A percentile compares a stretch with the other conserved stretches of the same genome.
Evolutionary conservation across 2,797 vertebrate species (phyloP).

Genomic region (Philypnodon macrostomus): DNA sequence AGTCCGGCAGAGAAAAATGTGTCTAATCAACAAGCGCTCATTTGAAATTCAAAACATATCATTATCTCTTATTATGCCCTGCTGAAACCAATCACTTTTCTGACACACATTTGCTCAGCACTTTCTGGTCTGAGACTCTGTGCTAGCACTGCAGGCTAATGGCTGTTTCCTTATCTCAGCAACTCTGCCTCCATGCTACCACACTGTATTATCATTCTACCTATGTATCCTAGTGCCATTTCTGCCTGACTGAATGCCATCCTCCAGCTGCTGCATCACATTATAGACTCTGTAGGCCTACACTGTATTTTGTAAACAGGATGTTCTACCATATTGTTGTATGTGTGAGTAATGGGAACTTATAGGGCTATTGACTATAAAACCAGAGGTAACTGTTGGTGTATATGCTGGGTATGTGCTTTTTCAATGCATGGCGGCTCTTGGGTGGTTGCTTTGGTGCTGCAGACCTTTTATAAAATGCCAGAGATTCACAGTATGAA

Average conservation of each 20-base stretch:
- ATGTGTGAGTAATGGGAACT: slow-evolving; percentile 15
- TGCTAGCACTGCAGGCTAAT: slow-evolving; percentile 1
- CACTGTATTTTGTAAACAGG: slow-evolving; percentile 13
- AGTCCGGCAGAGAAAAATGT: slow-evolving; percentile 6
- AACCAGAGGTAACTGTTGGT: slow-evolving; percentile 21
- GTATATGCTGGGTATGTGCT: too few species aligned
- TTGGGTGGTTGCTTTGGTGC: slow-evolving; percentile 42
- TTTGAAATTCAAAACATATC: slow-evolving; percentile 20
- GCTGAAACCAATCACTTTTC: slow-evolving; percentile 26
- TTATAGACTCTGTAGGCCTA: background rate
- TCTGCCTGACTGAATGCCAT: too few species aligned
- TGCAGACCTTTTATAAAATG: slow-evolving; percentile 73
- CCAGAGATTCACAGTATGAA: slow-evolving; percentile 59
- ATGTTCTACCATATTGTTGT: background rate
- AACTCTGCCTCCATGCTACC: slow-evolving; percentile 19
- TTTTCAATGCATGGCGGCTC: slow-evolving; percentile 25
- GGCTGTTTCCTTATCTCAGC: slow-evolving; percentile 32
- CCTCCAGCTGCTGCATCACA: background rate
- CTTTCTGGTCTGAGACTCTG: background rate
- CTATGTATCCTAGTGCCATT: slow-evolving; percentile 29
- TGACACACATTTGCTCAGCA: slow-evolving; percentile 7
- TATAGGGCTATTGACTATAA: slow-evolving; percentile 5
- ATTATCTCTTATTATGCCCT: slow-evolving; percentile 12
- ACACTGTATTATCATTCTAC: slow-evolving; percentile 26
- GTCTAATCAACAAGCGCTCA: slow-evolving; percentile 17